These are phyloP conservation scores for Aythya baeri DNA, from an alignment of 2,113 vertebrate species.

Conservation along the genomic window DNA sequence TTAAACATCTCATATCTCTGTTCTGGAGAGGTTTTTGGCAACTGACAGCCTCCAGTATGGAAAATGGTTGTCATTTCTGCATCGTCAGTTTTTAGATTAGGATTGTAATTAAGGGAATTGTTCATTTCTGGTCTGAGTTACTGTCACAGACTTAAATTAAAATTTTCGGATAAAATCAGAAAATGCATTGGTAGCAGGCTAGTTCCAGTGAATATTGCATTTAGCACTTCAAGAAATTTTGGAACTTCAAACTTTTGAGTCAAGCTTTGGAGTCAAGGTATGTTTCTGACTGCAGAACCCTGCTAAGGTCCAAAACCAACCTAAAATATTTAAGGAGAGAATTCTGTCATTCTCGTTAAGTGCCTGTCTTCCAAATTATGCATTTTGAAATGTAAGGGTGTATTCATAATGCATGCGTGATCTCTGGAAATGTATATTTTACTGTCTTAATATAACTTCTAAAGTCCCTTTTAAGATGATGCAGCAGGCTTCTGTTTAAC, in stretches of 20 bases:
- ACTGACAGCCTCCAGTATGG: not conserved
- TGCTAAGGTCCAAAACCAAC: not conserved
- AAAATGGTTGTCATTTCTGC: not conserved
- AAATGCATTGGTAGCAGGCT: not conserved
- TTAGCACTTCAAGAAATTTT: not conserved
- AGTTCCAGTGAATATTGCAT: not conserved
- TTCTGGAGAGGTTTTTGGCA: not conserved
- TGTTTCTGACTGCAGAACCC: not conserved
- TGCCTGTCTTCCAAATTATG: not conserved
- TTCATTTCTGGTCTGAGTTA: not conserved
- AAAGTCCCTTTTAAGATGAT: not conserved
- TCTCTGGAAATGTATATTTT: not conserved
- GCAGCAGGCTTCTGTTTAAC: not conserved
- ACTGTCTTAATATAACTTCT: not conserved
- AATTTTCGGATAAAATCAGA: not conserved
- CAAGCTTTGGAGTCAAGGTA: not conserved
- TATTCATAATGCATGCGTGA: not conserved
- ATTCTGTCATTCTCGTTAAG: not conserved
- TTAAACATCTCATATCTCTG: no score
- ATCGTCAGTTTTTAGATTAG: not conserved
- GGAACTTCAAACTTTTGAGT: not conserved
- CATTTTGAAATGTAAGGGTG: not conserved
- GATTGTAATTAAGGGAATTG: not conserved
- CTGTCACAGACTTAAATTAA: not conserved
- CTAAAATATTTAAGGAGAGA: not conserved